Evolutionary conservation across 2,113 vertebrate genomes (phyloP).

Genomic region (Mystacornis crossleyi): DNA sequence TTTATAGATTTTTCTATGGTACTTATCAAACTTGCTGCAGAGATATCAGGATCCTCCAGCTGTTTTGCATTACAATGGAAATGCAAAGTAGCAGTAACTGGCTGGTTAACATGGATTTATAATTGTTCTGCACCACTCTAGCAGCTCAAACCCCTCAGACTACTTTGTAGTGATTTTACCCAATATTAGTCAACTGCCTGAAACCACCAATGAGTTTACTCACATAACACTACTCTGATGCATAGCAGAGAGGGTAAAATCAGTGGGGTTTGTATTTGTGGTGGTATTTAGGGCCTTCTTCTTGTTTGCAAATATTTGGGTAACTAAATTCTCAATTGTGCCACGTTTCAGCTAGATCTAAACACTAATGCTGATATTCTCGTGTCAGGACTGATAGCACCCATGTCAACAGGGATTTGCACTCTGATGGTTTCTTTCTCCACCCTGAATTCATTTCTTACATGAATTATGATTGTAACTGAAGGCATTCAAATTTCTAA

Average conservation of each 20-base stretch:
- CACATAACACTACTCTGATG: neutral
- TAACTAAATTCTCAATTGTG: neutral
- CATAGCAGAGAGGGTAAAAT: neutral
- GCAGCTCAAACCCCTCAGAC: neutral
- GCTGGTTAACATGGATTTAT: neutral
- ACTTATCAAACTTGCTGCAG: neutral
- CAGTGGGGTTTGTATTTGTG: rapidly evolving
- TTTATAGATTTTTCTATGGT: neutral
- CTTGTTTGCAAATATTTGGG: neutral
- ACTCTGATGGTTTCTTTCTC: neutral
- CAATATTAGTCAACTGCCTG: neutral
- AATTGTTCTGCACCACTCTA: neutral
- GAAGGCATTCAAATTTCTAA: neutral
- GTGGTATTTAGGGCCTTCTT: neutral
- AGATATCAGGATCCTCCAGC: neutral
- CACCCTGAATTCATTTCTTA: neutral
- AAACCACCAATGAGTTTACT: neutral
- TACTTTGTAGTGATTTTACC: neutral
- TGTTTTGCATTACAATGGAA: neutral
- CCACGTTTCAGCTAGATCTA: neutral
- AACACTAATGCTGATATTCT: neutral
- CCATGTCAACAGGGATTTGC: neutral
- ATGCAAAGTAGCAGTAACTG: neutral
- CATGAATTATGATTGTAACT: neutral
- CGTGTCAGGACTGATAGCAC: neutral